These are phyloP conservation scores for Drosophila histrio DNA, from an alignment of 2,888 invertebrate genomes.

Conservation along the genomic window DNA sequence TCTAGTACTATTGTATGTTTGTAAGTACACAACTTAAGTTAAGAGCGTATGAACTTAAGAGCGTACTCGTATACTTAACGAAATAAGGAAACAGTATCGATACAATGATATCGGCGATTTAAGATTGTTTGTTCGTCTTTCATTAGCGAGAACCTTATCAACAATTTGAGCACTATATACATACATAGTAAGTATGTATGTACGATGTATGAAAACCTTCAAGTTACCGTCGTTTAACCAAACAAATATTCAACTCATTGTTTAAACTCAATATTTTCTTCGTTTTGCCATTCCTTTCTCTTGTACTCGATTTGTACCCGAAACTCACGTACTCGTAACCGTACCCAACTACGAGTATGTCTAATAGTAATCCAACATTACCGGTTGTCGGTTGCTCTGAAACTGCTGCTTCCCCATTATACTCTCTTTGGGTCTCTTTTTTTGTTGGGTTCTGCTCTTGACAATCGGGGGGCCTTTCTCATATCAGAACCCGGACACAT, in stretches of 20 bases:
- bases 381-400: background rate
- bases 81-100: conserved; percentile 1
- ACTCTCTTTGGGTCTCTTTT: conserved; percentile 11
- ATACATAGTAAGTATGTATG: no score
- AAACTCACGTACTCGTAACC: background rate
- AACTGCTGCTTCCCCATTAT: conserved; percentile 4
- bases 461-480: background rate
- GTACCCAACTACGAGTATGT: background rate
- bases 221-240: background rate
- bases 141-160: background rate
- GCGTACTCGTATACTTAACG: background rate
- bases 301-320: background rate
- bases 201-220: conserved; percentile 3
- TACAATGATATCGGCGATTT: conserved; percentile 4
- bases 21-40: background rate
- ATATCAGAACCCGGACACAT: conserved; percentile 28
- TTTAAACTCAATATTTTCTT: background rate
- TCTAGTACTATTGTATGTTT: conserved; percentile 17
- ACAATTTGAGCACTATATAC: background rate
- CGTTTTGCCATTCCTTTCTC: background rate
- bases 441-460: conserved; percentile 19
- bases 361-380: conserved; percentile 14
- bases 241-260: conserved; percentile 5
- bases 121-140: conserved; percentile 4
- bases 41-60: conserved; percentile 19